Evolutionary conservation across 2,113 vertebrate species (phyloP), one percentile per base, ranked within the genome.

Genomic region (Chinchilla lanigera): DNA sequence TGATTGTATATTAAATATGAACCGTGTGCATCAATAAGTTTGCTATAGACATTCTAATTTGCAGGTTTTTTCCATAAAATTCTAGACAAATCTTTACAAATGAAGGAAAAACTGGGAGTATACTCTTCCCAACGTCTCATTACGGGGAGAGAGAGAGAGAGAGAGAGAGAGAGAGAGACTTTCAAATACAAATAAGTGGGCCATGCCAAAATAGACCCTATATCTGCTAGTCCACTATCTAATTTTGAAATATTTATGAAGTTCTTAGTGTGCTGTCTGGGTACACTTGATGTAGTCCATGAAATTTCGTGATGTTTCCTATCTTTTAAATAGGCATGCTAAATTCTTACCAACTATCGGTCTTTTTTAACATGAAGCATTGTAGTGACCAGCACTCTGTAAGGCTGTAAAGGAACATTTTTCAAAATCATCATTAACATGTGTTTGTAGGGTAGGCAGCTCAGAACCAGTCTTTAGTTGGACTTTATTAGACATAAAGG

Each of bases 291-390:
- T 60, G 22, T 97, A 77, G 26, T 94, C 2, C 28, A 35, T 93
- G 20, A 81, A 58, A 52, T 90, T 88, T 13, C 9, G 30, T 91
- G 52, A 58, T 87, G 35, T 85, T 95, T 24, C 30, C 87, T 65
- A 30, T 41, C 30, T 96, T 96, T 88, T 95, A 93, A 85, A 95
- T 77, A 90, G 69, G 12, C 89, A 94, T 47, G 54, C 16, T 50
- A 82, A 91, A 52, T 63, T 93, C 75, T 95, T 87, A 87, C 75
- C 92, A 95, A 90, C 96, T 93, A 96, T 90, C 67, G 92, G 28
- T 97, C 50, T 88, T 95, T 95, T 97, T 77, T 50, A 93, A 95
- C 92, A 90, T 35, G 63, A 94, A 96, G n/a, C 89, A 69, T n/a
- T 81, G 81, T 89, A 69, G 33, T 90, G 20, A 19, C 63, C 86